Evolutionary conservation across 2,888 invertebrate genomes (phyloP).

Genomic region (Drosophila siamana): DNA sequence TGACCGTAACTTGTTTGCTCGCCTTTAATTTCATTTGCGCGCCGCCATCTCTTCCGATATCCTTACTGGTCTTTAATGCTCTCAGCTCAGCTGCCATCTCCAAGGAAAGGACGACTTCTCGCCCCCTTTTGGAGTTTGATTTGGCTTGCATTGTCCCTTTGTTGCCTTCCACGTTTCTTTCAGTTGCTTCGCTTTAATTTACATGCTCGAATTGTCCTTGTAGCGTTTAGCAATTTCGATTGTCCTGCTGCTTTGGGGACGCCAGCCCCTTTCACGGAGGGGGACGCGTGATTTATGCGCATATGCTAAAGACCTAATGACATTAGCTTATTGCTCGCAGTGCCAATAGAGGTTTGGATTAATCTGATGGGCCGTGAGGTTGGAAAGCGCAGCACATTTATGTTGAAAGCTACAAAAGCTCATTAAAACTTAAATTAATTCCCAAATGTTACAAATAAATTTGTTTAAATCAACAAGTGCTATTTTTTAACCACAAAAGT

Average conservation of each 20-base stretch:
- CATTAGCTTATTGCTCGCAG: conserved; percentile 35
- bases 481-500: no score
- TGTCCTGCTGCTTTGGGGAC: conserved; percentile 55
- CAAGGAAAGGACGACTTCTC: not conserved
- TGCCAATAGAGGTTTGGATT: conserved; percentile 7
- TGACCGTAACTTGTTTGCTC: conserved; percentile 83
- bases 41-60: conserved; percentile 42
- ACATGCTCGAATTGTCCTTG: conserved; percentile 81
- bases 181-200: conserved; percentile 70
- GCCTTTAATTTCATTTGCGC: conserved; percentile 83
- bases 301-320: conserved; percentile 69
- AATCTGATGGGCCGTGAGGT: not conserved
- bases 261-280: conserved; percentile 30
- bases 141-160: conserved; percentile 46
- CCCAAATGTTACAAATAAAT: no score
- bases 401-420: not conserved
- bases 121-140: conserved; percentile 27
- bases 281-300: conserved; percentile 77
- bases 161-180: conserved; percentile 29
- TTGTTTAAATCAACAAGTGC: no score
- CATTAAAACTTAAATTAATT: no score
- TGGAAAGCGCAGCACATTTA: not conserved
- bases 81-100: conserved; percentile 29
- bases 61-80: conserved; percentile 59
- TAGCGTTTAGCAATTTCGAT: conserved; percentile 82